Evolutionary conservation across 2,113 vertebrate species (phyloP), one percentile per base, ranked within the genome.

Genomic region (Parotia lawesii): DNA sequence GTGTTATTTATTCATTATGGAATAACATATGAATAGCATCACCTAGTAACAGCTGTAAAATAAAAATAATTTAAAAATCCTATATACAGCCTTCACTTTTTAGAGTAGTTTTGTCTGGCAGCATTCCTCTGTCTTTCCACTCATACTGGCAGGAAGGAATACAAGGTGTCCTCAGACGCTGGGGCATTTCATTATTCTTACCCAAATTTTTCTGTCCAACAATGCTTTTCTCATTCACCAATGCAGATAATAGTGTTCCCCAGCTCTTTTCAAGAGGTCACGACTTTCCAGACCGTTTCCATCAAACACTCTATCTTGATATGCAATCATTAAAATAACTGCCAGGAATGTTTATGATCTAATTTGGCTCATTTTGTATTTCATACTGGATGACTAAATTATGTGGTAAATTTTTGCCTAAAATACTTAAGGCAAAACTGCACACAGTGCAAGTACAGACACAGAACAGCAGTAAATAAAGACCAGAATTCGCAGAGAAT

Each of bases 11-110:
- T 92, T 94, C 70, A 82, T 87, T 90, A 94, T 69, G 45, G 35
- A 92, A 48, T 85, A 94, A 73, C 67, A 89, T 82, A 70, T 54
- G 90, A 95, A 70, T 50, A 94, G 35, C 50, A 92, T 94, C 75
- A 96, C 88, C 96, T 95, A 75, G 35, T 88, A 78, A 93, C 65
- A 94, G 64, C 64, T 56, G 75, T 76, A 91, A 84, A 81, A 87
- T 25, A 74, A 65, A 38, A 16, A 35, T 12, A 11, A 24, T 11
- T 25, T 3, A 22, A 50, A 54, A 48, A 50, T 25, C 18, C 18
- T 29, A 15, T 72, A 81, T 38, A 8, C n/a, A 75, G 44, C 12
- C 31, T 81, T 94, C 15, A 6, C 60, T 67, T 92, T 16, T 75
- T 69, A 67, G 33, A 58, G 22, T 37, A 56, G 28, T 81, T 89